Percentiles rank a stretch among this genome's conserved stretches.
Conservation (phyloP, 2,113 vertebrate genomes). For the Sceloporus tristichus region DNA sequence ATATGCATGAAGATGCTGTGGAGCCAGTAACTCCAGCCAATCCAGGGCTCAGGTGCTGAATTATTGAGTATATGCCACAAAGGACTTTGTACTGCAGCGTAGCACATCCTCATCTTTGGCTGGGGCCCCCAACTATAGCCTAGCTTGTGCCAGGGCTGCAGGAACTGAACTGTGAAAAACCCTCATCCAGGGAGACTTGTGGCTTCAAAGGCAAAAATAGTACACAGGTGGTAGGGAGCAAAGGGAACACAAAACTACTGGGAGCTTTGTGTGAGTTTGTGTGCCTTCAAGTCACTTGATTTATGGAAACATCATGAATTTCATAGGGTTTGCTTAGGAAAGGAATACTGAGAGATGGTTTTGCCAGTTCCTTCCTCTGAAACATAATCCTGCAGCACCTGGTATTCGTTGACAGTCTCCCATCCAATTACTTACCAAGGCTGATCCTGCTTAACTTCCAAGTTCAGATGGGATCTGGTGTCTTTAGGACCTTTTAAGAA, state of each 20-base stretch:
- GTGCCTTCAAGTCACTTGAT: too few relatives aligned
- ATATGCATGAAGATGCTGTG: constrained; percentile 20
- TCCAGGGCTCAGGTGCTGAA: constrained; percentile 28
- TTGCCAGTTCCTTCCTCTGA: too few relatives aligned
- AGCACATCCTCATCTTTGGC: not conserved
- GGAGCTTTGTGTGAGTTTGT: not conserved
- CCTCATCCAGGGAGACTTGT: not conserved
- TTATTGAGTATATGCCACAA: not conserved
- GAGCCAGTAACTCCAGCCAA: constrained; percentile 13
- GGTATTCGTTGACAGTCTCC: too few relatives aligned
- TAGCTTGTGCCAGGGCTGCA: not conserved
- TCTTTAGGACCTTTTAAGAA: not conserved
- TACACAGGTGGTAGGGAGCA: not conserved
- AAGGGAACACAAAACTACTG: not conserved
- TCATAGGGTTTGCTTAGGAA: too few relatives aligned
- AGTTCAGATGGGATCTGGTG: too few relatives aligned
- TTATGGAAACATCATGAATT: too few relatives aligned
- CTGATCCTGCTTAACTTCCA: too few relatives aligned
- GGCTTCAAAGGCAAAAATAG: not conserved
- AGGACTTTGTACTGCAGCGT: rapidly evolving
- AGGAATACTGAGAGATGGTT: too few relatives aligned
- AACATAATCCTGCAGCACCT: too few relatives aligned
- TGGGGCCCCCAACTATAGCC: too few relatives aligned
- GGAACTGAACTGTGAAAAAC: not conserved
- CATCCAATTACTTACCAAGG: too few relatives aligned